Conservation (phyloP, 2,797 vertebrate species). For the Danio tinwini region DNA sequence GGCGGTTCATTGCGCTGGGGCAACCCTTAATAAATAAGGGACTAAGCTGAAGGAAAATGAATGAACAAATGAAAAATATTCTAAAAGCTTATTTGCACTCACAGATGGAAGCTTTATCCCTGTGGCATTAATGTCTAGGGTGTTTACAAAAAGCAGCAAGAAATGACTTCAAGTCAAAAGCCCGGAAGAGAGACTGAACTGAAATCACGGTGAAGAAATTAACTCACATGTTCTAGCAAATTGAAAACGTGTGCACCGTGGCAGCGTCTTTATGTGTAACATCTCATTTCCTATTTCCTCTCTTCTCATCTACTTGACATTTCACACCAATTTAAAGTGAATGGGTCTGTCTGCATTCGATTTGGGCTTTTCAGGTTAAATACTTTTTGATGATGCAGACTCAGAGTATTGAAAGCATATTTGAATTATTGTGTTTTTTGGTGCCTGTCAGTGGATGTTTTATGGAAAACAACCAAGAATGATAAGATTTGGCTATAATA, state of each 20-base stretch:
- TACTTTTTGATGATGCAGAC: constrained; percentile 21
- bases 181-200: background rate
- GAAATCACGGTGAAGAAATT: constrained; percentile 29
- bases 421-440: constrained; percentile 9
- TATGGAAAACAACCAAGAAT: background rate
- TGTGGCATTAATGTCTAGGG: background rate
- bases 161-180: background rate
- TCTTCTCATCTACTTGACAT: constrained; percentile 48
- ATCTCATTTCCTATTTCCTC: constrained; percentile 36
- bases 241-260: constrained; percentile 41
- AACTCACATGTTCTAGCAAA: constrained; percentile 36
- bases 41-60: background rate
- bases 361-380: constrained; percentile 37
- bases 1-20: no score
- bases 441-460: background rate
- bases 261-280: constrained; percentile 26
- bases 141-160: background rate
- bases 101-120: constrained; percentile 2
- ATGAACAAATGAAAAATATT: background rate
- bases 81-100: background rate
- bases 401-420: background rate
- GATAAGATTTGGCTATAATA: background rate
- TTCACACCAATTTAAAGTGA: constrained; percentile 41
- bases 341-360: constrained; percentile 9
- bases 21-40: no score